Evolutionary conservation across 2,888 invertebrate species (phyloP), one percentile per base, ranked within the genome.

Genomic region (Anaspis maculata): DNA sequence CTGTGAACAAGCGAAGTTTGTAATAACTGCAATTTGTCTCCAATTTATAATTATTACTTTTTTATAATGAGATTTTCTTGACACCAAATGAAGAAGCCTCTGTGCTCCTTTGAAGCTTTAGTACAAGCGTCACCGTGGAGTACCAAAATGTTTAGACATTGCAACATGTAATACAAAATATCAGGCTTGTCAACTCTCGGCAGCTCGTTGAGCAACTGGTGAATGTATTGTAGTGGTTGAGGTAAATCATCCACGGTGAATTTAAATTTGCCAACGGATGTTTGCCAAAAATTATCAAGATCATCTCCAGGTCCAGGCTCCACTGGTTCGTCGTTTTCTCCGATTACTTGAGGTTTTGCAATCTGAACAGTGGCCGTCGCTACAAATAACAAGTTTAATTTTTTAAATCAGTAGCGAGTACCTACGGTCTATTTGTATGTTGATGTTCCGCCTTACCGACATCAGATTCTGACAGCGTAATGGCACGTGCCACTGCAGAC

Each of bases 11-110:
- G 10, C 1, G 3, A 13, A n/a, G n/a, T n/a, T n/a, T n/a, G n/a
- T n/a, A n/a, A n/a, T n/a, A n/a, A n/a, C n/a, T n/a, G n/a, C n/a
- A 10, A 27, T 25, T 19, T 22, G 13, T 23, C 4, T 21, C n/a
- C 13, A 7, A 32, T 4, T 25, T n/a, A 3, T 13, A n/a, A n/a
- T n/a, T n/a, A n/a, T 64, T 66, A 91, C 91, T 88, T 90, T 59
- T 90, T 89, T 41, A 97, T 90, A 2, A 97, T 71, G 21, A 92
- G 69, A 63, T 94, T 94, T 65, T 95, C 92, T 62, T 98, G 94
- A 46, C 90, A 90, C 89, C 92, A 94, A 49, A 92, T 89, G 38
- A 96, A 83, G 66, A 94, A 88, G 32, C 91, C 88, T 48, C 85
- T 74, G 57, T 96, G 88, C 52, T 95, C 92, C 38, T 85, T 81